Evolutionary conservation across 35 echinoderm and acorn worm species (phyloP), one percentile per base, ranked within the genome.

Genomic region (Ptychodera flava): DNA sequence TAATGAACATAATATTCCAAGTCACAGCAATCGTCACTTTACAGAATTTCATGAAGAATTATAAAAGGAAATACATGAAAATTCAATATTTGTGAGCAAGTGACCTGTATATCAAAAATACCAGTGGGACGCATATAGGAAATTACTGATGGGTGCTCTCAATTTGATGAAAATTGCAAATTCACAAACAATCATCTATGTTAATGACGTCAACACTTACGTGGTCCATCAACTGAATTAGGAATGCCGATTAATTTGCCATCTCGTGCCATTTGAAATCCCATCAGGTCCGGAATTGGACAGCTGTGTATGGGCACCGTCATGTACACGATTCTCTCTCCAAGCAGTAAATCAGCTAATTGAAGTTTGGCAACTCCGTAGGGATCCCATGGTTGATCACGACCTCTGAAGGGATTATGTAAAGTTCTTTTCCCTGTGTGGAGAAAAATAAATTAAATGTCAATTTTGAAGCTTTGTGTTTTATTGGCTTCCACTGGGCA

Each of bases 311-410:
- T 87, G 1, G 96, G 96, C 28, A 93, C 83, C 14, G 89, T 94
- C 88, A 92, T 88, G 52, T 89, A 94, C 77, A 99, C 29, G 29
- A 90, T 89, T 76, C 81, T 91, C 81, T 99, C 92, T 16, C 96
- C 96, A 29, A 94, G 90, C 0, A 99, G 88, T 14, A 99, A 88
- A 38, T 82, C 83, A 1, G 96, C 94, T n/a, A 99, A 86, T 80
- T 94, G 90, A 90, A 99, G 90, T 87, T 99, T 99, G 29, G 96
- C 93, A 28, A 94, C 37, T 34, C 96, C 92, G 32, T 94, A 94
- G 0, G 96, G 96, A 92, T 99, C 96, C 96, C 96, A 99, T 0
- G 96, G 96, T 32, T 94, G 94, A 79, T 79, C 83, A 15, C 90
- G 84, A 0, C 80, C 90, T 79, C 90, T 86, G 85, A 99, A 99